Conservation (phyloP, 2,797 vertebrate genomes). For the Rallus crepitans region DNA sequence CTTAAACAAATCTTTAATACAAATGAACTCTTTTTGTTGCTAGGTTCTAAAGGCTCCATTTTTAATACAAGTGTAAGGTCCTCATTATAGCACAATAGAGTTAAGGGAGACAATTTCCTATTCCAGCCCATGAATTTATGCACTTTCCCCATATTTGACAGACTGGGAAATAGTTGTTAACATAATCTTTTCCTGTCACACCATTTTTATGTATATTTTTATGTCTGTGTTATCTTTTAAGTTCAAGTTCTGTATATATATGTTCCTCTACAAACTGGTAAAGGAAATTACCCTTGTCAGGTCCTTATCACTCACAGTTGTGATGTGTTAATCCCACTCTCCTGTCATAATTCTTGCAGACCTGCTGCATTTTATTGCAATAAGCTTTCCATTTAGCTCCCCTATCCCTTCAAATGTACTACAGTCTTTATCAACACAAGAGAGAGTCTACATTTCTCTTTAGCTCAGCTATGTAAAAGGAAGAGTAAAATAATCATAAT, state of each 20-base stretch:
- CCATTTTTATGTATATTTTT: conserved; percentile 65
- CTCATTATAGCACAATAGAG: conserved; percentile 75
- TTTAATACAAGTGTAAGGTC: conserved; percentile 69
- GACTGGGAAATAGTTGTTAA: conserved; percentile 72
- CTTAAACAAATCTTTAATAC: conserved; percentile 71
- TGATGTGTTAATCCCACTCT: conserved; percentile 23
- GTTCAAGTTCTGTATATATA: conserved; percentile 22
- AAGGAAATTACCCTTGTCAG: conserved; percentile 26
- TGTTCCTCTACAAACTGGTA: background rate
- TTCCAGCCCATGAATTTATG: conserved; percentile 78
- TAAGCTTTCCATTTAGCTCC: background rate
- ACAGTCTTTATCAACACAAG: background rate
- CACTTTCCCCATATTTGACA: conserved; percentile 62
- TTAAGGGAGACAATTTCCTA: conserved; percentile 75
- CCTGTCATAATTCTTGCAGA: background rate
- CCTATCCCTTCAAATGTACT: background rate
- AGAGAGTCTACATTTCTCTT: background rate
- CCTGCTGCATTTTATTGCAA: background rate
- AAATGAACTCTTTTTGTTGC: conserved; percentile 70
- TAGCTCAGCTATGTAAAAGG: background rate
- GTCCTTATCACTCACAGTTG: background rate
- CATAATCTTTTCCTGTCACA: conserved; percentile 58
- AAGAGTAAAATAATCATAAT: background rate
- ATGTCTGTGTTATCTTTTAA: conserved; percentile 28
- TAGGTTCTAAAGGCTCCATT: conserved; percentile 66